These are phyloP conservation scores for Lycaon pictus DNA, from an alignment of 2,113 vertebrate genomes.

Conservation along the genomic window DNA sequence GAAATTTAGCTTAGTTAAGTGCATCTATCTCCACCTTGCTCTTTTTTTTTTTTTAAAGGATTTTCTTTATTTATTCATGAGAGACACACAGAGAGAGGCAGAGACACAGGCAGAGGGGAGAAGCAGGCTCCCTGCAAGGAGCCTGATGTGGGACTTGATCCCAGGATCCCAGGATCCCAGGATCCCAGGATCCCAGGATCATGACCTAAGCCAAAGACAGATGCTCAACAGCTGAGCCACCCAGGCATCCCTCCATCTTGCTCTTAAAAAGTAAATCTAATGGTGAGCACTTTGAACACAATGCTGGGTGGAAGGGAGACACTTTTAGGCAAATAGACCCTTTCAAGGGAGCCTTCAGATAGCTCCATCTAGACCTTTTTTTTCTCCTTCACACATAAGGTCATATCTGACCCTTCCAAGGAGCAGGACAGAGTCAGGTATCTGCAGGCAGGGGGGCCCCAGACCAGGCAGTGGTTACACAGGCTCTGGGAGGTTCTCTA, in stretches of 20 bases:
- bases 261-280: not conserved
- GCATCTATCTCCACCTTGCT: not conserved
- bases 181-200: too few species aligned
- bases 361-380: not conserved
- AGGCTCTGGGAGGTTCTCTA: not conserved
- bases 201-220: too few species aligned
- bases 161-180: too few species aligned
- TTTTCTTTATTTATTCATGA: too few species aligned
- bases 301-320: rapidly evolving
- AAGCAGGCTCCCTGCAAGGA: too few species aligned
- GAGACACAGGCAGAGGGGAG: too few species aligned
- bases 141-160: too few species aligned
- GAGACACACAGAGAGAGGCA: too few species aligned
- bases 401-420: not conserved
- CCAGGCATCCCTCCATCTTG: too few species aligned
- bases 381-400: rapidly evolving
- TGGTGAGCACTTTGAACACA: not conserved
- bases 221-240: too few species aligned
- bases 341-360: not conserved
- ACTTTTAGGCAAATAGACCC: not conserved
- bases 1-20: not conserved
- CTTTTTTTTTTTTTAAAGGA: too few species aligned
- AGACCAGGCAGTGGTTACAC: rapidly evolving
- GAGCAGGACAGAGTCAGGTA: rapidly evolving
- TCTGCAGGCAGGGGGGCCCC: too few species aligned